Conservation (phyloP, 1,140 invertebrate genomes). For the Brachionus rubens region DNA sequence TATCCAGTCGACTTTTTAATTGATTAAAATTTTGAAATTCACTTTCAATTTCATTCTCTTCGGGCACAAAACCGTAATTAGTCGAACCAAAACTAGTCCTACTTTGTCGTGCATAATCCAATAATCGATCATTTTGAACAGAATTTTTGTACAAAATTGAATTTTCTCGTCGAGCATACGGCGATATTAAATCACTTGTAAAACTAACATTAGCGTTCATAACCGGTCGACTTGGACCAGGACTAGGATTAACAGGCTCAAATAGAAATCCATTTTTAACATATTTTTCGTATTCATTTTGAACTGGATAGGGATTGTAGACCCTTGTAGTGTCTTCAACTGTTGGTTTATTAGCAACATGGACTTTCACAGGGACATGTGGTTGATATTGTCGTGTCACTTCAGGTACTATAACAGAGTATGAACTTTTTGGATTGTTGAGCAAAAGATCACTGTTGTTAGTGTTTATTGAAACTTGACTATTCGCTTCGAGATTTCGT, state of each 20-base stretch:
- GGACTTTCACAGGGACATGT: slow-evolving; percentile 24
- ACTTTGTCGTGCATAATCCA: slow-evolving; percentile 18
- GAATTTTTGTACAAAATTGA: neutral
- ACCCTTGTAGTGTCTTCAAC: slow-evolving; percentile 27
- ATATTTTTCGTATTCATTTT: slow-evolving; percentile 28
- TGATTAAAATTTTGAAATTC: slow-evolving; percentile 44
- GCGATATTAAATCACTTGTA: slow-evolving; percentile 38
- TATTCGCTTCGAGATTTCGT: neutral
- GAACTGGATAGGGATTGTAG: slow-evolving; percentile 35
- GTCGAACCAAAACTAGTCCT: neutral
- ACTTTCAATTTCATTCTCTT: slow-evolving; percentile 6
- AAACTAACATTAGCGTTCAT: slow-evolving; percentile 15
- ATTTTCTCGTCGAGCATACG: slow-evolving; percentile 18
- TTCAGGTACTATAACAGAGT: neutral
- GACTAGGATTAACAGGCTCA: slow-evolving; percentile 10
- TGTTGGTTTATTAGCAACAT: slow-evolving; percentile 22
- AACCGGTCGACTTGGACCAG: neutral
- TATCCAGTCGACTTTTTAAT: slow-evolving; percentile 5
- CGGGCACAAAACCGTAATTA: neutral
- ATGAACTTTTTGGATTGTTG: neutral
- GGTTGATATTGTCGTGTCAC: neutral
- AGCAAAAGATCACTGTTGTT: neutral
- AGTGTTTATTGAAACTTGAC: slow-evolving; percentile 18
- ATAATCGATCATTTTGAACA: slow-evolving; percentile 6
- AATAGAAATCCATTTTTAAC: slow-evolving; percentile 38